Percentiles rank a stretch among this genome's conserved stretches.
These are phyloP conservation scores for Nezara viridula DNA, from an alignment of 2,888 invertebrate genomes.

Conservation along the genomic window DNA sequence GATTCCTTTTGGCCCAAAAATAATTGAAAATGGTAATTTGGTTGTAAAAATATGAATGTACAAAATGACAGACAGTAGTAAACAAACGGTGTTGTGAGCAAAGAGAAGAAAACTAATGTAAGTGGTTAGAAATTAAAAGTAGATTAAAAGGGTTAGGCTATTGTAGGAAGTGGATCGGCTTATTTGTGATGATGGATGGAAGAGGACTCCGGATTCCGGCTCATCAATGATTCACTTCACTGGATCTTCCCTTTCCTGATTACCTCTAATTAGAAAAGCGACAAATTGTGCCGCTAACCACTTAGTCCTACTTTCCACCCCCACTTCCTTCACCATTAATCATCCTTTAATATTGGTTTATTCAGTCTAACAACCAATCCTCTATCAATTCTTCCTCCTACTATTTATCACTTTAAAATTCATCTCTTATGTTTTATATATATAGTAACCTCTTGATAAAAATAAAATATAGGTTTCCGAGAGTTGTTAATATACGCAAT, in stretches of 20 bases:
- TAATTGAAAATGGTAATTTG: too few species aligned
- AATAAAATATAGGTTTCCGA: too few species aligned
- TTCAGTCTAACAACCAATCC: slow-evolving; percentile 49
- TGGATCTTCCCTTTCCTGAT: slow-evolving; percentile 26
- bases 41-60: too few species aligned
- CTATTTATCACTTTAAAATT: neutral
- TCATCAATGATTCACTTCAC: slow-evolving; percentile 47
- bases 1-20: too few species aligned
- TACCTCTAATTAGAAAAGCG: slow-evolving; percentile 55
- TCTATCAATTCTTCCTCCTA: slow-evolving; percentile 57
- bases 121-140: slow-evolving; percentile 1
- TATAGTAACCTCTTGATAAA: too few species aligned
- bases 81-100: neutral
- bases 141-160: neutral
- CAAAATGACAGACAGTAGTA: too few species aligned
- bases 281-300: slow-evolving; percentile 48
- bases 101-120: neutral
- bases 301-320: slow-evolving; percentile 62
- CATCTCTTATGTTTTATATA: neutral
- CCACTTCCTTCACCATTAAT: slow-evolving; percentile 61
- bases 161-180: slow-evolving; percentile 16
- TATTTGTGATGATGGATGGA: slow-evolving; percentile 18
- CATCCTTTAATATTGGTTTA: slow-evolving; percentile 58
- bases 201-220: neutral
- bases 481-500: too few species aligned